Percentiles rank a stretch among this genome's conserved stretches.
These are phyloP conservation scores for Chaetura pelagica DNA, from an alignment of 2,113 vertebrate species.

Conservation along the genomic window DNA sequence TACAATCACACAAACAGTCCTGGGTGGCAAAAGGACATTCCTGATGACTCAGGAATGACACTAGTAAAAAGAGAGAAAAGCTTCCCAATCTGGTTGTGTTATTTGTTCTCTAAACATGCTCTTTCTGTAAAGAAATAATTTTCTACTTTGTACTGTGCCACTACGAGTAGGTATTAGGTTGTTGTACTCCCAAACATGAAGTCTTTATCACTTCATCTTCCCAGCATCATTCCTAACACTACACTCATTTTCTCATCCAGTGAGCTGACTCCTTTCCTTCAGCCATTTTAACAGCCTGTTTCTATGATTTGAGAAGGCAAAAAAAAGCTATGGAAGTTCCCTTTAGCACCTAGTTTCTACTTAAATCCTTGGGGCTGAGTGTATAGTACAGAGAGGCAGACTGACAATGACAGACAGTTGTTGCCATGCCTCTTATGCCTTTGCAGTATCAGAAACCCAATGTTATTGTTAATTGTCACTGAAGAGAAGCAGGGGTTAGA, in stretches of 20 bases:
- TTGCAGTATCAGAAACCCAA: background rate
- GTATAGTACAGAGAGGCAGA: background rate
- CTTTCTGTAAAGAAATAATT: background rate
- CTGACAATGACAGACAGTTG: background rate
- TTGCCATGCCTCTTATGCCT: background rate
- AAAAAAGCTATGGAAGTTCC: background rate
- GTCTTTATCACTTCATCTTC: background rate
- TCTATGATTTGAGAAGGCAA: background rate
- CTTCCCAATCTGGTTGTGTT: background rate
- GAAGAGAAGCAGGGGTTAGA: background rate
- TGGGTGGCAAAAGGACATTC: background rate
- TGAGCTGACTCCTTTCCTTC: background rate
- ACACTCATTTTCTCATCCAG: background rate
- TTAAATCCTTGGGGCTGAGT: background rate
- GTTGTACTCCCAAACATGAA: background rate
- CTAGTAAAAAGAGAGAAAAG: background rate
- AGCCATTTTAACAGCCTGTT: background rate
- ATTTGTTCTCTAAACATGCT: background rate
- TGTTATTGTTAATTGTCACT: background rate
- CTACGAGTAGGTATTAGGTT: background rate
- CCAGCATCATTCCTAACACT: rapidly evolving
- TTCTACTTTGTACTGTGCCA: background rate
- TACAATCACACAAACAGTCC: background rate
- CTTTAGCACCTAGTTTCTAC: background rate
- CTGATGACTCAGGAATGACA: background rate